These are phyloP conservation scores for Notamacropus eugenii DNA, from an alignment of 2,797 vertebrate species.

Conservation along the genomic window DNA sequence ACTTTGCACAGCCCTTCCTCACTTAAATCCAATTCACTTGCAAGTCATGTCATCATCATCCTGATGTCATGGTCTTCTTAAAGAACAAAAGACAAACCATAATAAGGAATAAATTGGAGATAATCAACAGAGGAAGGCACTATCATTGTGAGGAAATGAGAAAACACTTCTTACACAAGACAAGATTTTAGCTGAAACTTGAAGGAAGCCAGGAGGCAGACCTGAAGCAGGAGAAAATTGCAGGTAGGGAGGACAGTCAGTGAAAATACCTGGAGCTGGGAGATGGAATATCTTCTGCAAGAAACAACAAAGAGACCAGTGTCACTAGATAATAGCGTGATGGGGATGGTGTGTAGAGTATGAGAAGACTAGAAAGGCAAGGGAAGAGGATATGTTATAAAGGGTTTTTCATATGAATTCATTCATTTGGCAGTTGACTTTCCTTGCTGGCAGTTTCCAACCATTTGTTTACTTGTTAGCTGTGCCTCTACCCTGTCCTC, in stretches of 20 bases:
- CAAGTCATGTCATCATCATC: no score
- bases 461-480: not conserved
- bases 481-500: not conserved
- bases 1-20: no score
- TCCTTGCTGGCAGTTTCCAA: not conserved
- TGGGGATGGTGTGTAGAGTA: not conserved
- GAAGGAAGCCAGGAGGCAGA: not conserved
- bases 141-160: not conserved
- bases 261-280: not conserved
- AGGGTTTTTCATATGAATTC: not conserved
- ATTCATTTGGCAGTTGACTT: not conserved
- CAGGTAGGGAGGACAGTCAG: not conserved
- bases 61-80: no score
- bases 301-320: not conserved
- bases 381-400: not conserved
- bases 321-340: not conserved
- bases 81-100: no score
- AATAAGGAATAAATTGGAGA: not conserved
- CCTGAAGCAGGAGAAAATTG: not conserved
- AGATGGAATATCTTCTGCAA: not conserved
- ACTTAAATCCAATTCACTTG: no score
- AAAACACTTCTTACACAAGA: not conserved
- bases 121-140: not conserved
- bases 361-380: not conserved
- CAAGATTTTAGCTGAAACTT: not conserved